Percentiles rank a stretch among this genome's conserved stretches.
Conservation (phyloP, 2,888 invertebrate genomes). For the Temnothorax rugatulus region DNA sequence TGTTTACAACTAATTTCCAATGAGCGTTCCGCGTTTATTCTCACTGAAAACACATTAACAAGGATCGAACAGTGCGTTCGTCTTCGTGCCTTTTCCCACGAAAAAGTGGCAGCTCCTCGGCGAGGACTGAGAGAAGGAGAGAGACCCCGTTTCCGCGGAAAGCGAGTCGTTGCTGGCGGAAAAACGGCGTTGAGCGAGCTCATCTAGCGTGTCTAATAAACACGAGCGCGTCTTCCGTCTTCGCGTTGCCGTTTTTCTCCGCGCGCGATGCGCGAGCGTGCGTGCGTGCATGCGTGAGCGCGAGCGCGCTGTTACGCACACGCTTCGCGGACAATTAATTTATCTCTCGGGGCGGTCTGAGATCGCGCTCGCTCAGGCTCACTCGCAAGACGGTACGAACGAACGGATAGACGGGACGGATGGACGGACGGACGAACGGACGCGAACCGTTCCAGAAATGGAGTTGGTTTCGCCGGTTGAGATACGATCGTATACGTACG, state of each 20-base stretch:
- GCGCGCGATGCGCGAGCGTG: background rate
- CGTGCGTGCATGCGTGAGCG: constrained; percentile 8
- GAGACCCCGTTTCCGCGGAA: constrained; percentile 54
- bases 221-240: constrained; percentile 61
- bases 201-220: constrained; percentile 78
- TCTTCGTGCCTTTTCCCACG: constrained; percentile 29
- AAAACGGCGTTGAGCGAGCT: constrained; percentile 59
- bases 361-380: constrained; percentile 30
- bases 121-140: background rate
- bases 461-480: constrained; percentile 84
- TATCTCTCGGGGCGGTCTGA: constrained; percentile 70
- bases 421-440: constrained; percentile 59
- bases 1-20: background rate
- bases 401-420: background rate
- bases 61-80: background rate
- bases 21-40: background rate
- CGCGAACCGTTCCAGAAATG: constrained; percentile 82
- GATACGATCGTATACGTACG: constrained; percentile 82
- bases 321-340: constrained; percentile 79
- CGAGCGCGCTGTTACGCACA: constrained; percentile 62
- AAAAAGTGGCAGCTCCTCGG: constrained; percentile 32
- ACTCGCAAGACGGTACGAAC: constrained; percentile 9
- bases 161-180: constrained; percentile 34
- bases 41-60: background rate
- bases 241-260: constrained; percentile 21